Conservation (phyloP, 2,797 vertebrate species). For the Danio kyathit region DNA sequence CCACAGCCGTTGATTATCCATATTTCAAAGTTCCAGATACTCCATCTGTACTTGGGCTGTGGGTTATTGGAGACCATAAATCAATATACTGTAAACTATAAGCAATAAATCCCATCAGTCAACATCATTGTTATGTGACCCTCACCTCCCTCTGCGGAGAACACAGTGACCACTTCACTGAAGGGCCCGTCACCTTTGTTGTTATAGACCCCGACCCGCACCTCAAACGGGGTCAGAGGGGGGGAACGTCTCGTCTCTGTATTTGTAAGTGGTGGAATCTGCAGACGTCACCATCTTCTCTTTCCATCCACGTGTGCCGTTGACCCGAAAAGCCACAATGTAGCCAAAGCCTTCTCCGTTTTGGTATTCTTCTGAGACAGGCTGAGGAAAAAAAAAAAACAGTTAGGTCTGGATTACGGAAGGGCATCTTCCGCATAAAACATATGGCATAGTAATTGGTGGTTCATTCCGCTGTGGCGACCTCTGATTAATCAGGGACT, state of each 20-base stretch:
- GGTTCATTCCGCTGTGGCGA: too few relatives aligned
- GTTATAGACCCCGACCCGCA: slow-evolving; percentile 97
- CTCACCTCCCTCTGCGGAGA: slow-evolving; percentile 95
- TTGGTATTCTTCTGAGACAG: slow-evolving; percentile 97
- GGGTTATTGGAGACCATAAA: slow-evolving; percentile 2
- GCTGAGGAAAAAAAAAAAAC: slow-evolving; percentile 71
- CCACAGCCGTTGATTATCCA: background rate
- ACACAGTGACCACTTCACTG: slow-evolving; percentile 91
- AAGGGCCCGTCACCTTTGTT: slow-evolving; percentile 98
- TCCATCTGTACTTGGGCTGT: background rate
- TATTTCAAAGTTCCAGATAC: background rate
- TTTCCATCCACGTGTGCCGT: slow-evolving; percentile 95
- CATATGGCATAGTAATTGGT: too few relatives aligned
- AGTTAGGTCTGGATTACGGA: too few relatives aligned
- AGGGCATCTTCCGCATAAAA: too few relatives aligned
- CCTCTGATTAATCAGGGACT: too few relatives aligned
- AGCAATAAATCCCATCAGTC: slow-evolving; percentile 27
- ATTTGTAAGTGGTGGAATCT: slow-evolving; percentile 94
- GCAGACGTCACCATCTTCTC: slow-evolving; percentile 98
- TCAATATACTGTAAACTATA: too few relatives aligned
- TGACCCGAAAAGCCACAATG: slow-evolving; percentile 95
- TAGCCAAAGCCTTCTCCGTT: slow-evolving; percentile 97
- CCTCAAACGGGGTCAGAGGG: slow-evolving; percentile 95
- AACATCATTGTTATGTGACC: slow-evolving; percentile 27
- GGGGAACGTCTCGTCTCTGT: slow-evolving; percentile 96